Conservation (phyloP, 1,140 invertebrate genomes). For the Telenomus remus region DNA sequence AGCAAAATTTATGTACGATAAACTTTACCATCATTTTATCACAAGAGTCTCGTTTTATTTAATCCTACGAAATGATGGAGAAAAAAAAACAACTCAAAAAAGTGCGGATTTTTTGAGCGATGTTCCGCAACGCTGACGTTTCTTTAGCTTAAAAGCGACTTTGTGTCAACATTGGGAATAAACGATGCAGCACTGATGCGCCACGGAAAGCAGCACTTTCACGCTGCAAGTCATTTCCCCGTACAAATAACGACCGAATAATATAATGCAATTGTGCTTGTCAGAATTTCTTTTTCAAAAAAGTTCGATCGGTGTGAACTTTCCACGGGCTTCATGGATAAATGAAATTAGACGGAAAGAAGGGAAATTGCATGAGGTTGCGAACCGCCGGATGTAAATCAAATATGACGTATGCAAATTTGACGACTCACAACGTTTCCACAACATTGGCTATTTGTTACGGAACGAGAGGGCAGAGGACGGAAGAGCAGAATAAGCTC, state of each 20-base stretch:
- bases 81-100: constrained; percentile 8
- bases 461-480: not conserved
- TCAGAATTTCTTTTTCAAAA: not conserved
- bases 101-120: constrained; percentile 43
- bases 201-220: constrained; percentile 26
- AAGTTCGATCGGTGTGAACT: not conserved
- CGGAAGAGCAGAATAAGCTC: constrained; percentile 5
- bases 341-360: not conserved
- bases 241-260: constrained; percentile 14
- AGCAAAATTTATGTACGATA: too few species aligned
- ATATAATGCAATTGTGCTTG: too few species aligned
- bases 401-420: constrained; percentile 10
- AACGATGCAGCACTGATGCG: constrained; percentile 46
- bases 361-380: too few species aligned
- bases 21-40: not conserved
- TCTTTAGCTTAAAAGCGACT: constrained; percentile 55
- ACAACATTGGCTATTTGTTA: constrained; percentile 15
- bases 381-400: too few species aligned
- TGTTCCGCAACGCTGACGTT: constrained; percentile 52
- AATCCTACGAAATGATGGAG: not conserved
- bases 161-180: constrained; percentile 46
- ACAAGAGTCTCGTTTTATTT: not conserved
- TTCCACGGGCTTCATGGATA: not conserved
- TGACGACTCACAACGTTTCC: constrained; percentile 9
- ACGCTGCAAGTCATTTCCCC: constrained; percentile 21